phyloP scores from a whole-genome alignment of 2,113 vertebrate genomes.

The Microtus richardsoni region DNA sequence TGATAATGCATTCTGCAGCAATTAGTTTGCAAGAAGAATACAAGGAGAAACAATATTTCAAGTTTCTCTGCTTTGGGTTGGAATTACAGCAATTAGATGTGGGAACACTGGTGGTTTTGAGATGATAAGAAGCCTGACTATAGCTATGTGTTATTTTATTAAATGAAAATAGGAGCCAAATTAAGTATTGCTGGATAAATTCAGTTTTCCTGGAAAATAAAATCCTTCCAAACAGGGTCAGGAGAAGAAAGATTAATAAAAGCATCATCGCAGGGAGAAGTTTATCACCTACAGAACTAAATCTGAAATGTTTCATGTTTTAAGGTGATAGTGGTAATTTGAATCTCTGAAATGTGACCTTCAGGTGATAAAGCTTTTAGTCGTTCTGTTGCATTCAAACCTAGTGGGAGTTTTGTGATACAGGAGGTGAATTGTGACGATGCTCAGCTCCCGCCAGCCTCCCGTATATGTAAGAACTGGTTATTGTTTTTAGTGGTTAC shows the following conservation, averaged over 20 bases:
- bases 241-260: background rate
- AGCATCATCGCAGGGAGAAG: background rate
- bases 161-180: conserved; percentile 42
- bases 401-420: no score
- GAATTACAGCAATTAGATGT: background rate
- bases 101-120: background rate
- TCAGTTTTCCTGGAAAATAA: conserved; percentile 39
- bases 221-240: background rate
- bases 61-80: conserved; percentile 15
- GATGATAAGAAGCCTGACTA: background rate
- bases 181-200: conserved; percentile 36
- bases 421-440: background rate
- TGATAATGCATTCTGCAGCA: conserved; percentile 1
- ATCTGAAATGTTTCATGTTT: background rate
- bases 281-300: background rate
- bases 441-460: background rate
- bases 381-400: background rate
- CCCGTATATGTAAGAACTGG: background rate
- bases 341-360: background rate
- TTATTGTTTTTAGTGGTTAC: no score
- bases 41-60: conserved; percentile 15
- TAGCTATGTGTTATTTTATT: background rate
- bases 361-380: background rate
- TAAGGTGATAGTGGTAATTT: background rate
- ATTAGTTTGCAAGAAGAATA: conserved; percentile 25